A percentile compares a stretch with the other conserved stretches of the same genome.
phyloP scores from a whole-genome alignment of 2,113 vertebrate species.

The Strigops habroptila region DNA sequence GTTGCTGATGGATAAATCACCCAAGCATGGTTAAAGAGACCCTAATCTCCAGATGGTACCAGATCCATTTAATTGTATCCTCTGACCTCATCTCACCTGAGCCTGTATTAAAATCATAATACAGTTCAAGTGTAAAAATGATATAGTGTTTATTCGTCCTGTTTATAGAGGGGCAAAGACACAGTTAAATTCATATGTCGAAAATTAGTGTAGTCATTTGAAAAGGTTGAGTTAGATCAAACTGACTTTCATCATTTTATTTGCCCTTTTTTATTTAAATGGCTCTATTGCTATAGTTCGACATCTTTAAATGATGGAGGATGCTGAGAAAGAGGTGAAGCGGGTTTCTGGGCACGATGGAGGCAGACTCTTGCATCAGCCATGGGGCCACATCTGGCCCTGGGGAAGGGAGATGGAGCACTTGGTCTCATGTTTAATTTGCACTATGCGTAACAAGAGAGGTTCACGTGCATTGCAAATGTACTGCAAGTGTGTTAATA shows the following conservation, averaged over 20 bases:
- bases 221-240: slow-evolving; percentile 78
- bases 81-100: slow-evolving; percentile 97
- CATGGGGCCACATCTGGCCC: neutral
- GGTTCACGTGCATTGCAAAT: accelerated
- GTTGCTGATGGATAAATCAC: slow-evolving; percentile 97
- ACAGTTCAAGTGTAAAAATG: slow-evolving; percentile 99
- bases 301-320: neutral
- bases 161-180: slow-evolving; percentile 91
- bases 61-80: slow-evolving; percentile 94
- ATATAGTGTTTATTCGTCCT: slow-evolving; percentile 97
- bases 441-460: neutral
- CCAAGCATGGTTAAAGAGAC: slow-evolving; percentile 98
- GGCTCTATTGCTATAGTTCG: neutral
- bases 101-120: slow-evolving; percentile 95
- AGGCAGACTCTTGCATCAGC: neutral
- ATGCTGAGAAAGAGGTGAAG: slow-evolving; percentile 3
- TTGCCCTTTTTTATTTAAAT: slow-evolving; percentile 57
- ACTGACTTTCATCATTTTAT: slow-evolving; percentile 57
- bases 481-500: neutral
- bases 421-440: neutral
- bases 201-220: slow-evolving; percentile 78
- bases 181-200: slow-evolving; percentile 81
- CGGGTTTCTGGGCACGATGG: neutral
- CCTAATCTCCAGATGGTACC: slow-evolving; percentile 94
- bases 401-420: neutral